Percentiles rank a stretch among this genome's conserved stretches.
These are phyloP conservation scores for Pseudorasbora parva DNA, from an alignment of 2,113 vertebrate genomes.

Conservation along the genomic window DNA sequence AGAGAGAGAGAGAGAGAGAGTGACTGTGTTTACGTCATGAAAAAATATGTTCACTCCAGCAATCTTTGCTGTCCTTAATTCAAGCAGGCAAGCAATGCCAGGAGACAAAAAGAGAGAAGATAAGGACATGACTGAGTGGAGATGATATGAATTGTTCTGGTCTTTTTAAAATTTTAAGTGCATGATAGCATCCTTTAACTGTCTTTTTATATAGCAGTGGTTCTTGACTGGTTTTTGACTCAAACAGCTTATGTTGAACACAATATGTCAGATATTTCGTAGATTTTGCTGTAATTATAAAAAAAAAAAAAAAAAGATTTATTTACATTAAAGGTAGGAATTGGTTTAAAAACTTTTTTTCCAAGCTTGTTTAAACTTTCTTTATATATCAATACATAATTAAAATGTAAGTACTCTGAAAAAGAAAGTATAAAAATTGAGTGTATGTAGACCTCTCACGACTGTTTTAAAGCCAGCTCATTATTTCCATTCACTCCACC, in stretches of 20 bases:
- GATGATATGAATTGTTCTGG: conserved; percentile 9
- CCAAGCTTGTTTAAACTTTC: too few relatives aligned
- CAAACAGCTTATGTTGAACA: neutral
- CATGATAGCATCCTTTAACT: neutral
- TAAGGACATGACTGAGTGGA: conserved; percentile 1
- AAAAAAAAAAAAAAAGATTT: too few relatives aligned
- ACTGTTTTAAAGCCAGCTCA: too few relatives aligned
- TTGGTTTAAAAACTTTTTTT: too few relatives aligned
- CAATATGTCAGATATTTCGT: neutral
- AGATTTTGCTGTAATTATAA: neutral
- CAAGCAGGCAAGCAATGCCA: conserved; percentile 24
- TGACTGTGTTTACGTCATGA: neutral
- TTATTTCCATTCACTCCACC: too few relatives aligned
- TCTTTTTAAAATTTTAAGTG: neutral
- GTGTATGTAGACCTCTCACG: too few relatives aligned
- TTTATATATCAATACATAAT: too few relatives aligned
- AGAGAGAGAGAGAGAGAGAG: neutral
- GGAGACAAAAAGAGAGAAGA: conserved; percentile 29
- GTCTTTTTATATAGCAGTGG: neutral
- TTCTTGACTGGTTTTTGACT: too few relatives aligned
- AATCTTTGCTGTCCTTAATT: conserved; percentile 16
- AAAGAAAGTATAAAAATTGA: too few relatives aligned
- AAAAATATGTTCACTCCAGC: conserved; percentile 15
- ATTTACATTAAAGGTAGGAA: too few relatives aligned
- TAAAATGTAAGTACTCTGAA: too few relatives aligned